Evolutionary conservation across 1,140 invertebrate genomes (phyloP).

Genomic region (Hycleus phaleratus): DNA sequence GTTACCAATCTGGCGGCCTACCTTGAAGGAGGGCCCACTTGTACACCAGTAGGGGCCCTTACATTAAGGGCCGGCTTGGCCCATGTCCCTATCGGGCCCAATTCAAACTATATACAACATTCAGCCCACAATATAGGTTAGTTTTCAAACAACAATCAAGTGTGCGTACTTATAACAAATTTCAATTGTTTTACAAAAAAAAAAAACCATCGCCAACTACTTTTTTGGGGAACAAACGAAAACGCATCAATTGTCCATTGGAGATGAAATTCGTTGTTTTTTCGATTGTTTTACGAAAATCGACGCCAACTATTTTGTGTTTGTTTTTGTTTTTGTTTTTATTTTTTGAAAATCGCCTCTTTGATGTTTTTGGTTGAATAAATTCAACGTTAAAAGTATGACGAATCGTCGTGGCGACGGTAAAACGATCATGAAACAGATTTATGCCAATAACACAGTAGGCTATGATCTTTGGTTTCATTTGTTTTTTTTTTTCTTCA

Average conservation of each 20-base stretch:
- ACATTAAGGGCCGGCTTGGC: slow-evolving; percentile 40
- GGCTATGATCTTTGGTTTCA: no score
- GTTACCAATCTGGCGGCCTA: slow-evolving; percentile 38
- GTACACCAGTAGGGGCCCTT: slow-evolving; percentile 40
- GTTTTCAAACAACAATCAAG: not conserved
- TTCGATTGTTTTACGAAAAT: not conserved
- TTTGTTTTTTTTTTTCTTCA: no score
- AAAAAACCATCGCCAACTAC: not conserved
- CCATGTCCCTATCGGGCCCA: slow-evolving; percentile 41
- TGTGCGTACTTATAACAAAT: not conserved
- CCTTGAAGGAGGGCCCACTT: slow-evolving; percentile 39
- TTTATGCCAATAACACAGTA: no score
- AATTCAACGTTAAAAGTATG: slow-evolving; percentile 18
- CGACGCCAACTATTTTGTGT: no score
- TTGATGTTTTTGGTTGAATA: slow-evolving; percentile 16
- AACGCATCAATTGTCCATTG: not conserved
- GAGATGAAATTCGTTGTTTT: no score
- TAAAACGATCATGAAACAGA: not conserved
- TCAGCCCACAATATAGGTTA: slow-evolving; percentile 41
- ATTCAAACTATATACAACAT: slow-evolving; percentile 38
- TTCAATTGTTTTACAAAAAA: no score
- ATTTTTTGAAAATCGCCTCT: slow-evolving; percentile 1
- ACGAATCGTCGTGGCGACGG: slow-evolving; percentile 7
- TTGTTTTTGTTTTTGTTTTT: no score
- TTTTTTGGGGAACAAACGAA: no score